Conservation (phyloP, 2,113 vertebrate species). For the Collichthys lucidus region DNA sequence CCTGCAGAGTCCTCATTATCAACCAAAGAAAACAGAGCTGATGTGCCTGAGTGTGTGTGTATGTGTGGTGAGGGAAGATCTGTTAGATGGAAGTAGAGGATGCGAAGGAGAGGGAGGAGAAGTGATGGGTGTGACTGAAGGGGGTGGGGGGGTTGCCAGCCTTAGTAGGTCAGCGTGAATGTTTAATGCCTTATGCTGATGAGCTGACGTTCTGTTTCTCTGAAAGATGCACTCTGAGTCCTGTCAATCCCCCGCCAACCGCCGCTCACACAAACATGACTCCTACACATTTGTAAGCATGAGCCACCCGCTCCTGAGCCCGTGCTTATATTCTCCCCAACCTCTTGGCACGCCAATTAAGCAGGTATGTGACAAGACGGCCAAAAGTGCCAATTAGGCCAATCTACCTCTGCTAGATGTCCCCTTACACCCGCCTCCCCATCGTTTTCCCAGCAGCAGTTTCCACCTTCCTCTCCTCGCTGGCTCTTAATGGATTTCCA, state of each 20-base stretch:
- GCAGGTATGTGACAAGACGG: slow-evolving; percentile 77
- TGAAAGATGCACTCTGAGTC: slow-evolving; percentile 37
- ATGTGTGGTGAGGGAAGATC: slow-evolving; percentile 7
- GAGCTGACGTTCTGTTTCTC: slow-evolving; percentile 52
- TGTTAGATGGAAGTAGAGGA: slow-evolving; percentile 29
- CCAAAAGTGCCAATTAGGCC: slow-evolving; percentile 83
- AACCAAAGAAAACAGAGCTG: slow-evolving; percentile 55
- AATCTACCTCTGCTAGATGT: slow-evolving; percentile 63
- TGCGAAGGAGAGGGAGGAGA: slow-evolving; percentile 40
- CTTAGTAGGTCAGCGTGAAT: slow-evolving; percentile 86
- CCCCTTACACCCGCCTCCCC: slow-evolving; percentile 40
- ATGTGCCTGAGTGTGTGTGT: slow-evolving; percentile 42
- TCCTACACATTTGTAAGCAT: slow-evolving; percentile 34
- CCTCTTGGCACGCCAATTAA: slow-evolving; percentile 81
- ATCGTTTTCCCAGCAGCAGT: slow-evolving; percentile 44
- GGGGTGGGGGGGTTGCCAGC: slow-evolving; percentile 42
- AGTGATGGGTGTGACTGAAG: slow-evolving; percentile 66
- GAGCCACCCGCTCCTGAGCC: slow-evolving; percentile 46
- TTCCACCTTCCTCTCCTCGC: slow-evolving; percentile 38
- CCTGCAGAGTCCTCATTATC: slow-evolving; percentile 69
- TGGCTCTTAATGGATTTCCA: slow-evolving; percentile 71
- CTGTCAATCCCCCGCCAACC: slow-evolving; percentile 3
- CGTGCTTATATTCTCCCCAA: slow-evolving; percentile 55
- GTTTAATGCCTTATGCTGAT: slow-evolving; percentile 84
- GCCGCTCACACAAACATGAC: slow-evolving; percentile 30